Evolutionary conservation across 2,888 invertebrate genomes (phyloP).

Genomic region (Hirtodrosophila alboralis): DNA sequence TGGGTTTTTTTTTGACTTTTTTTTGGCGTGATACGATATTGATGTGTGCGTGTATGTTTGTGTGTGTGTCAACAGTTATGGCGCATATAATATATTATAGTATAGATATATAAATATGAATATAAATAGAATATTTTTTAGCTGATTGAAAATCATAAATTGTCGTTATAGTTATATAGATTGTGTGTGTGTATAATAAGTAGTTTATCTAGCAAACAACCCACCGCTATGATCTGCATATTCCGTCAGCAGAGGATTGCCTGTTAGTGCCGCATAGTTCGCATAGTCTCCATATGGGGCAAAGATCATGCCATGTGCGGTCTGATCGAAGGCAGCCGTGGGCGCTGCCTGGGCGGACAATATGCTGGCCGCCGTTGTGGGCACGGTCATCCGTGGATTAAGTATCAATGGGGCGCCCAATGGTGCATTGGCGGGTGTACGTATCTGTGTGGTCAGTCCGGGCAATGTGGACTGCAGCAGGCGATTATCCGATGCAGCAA

Average conservation of each 20-base stretch:
- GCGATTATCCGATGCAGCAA: constrained; percentile 92
- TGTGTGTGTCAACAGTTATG: constrained; percentile 56
- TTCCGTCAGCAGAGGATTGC: constrained; percentile 92
- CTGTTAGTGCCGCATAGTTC: constrained; percentile 93
- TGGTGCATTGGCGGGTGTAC: constrained; percentile 90
- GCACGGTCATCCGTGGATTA: constrained; percentile 94
- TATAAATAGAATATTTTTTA: too few relatives aligned
- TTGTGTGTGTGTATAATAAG: constrained; percentile 14
- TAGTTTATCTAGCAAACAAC: constrained; percentile 92
- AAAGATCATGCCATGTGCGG: constrained; percentile 90
- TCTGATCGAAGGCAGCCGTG: constrained; percentile 88
- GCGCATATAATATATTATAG: constrained; percentile 49
- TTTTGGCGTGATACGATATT: constrained; percentile 33
- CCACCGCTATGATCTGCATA: constrained; percentile 98
- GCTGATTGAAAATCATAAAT: constrained; percentile 34
- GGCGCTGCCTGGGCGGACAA: constrained; percentile 86
- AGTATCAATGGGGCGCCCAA: constrained; percentile 95
- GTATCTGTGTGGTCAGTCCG: constrained; percentile 87
- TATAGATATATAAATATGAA: too few relatives aligned
- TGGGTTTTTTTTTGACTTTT: constrained; percentile 22
- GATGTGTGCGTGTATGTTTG: constrained; percentile 29
- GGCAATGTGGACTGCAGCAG: constrained; percentile 86
- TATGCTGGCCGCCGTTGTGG: constrained; percentile 89
- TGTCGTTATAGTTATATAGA: constrained; percentile 42
- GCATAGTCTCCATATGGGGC: constrained; percentile 94